Conservation (phyloP, 2,888 invertebrate species). For the Brachynemurus nebulosus region DNA sequence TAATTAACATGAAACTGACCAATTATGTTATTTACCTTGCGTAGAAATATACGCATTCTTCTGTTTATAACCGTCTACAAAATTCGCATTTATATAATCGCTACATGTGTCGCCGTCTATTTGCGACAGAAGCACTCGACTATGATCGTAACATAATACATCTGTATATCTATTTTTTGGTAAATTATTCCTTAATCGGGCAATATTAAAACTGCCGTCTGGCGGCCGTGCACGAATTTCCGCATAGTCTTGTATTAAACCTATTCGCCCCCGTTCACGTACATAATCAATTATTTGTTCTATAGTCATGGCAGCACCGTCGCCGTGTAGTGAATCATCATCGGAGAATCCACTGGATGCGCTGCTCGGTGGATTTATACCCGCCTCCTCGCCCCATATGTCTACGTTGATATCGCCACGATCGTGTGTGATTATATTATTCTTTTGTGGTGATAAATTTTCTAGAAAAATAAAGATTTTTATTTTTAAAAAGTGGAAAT, state of each 20-base stretch:
- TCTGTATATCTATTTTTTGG: slow-evolving; percentile 88
- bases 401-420: slow-evolving; percentile 26
- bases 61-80: slow-evolving; percentile 95
- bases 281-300: slow-evolving; percentile 64
- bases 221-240: slow-evolving; percentile 75
- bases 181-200: slow-evolving; percentile 63
- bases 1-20: too few species aligned
- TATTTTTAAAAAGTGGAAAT: not conserved
- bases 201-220: slow-evolving; percentile 75
- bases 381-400: slow-evolving; percentile 36
- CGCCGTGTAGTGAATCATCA: slow-evolving; percentile 71
- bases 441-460: slow-evolving; percentile 3
- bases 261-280: slow-evolving; percentile 61
- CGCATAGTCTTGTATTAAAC: slow-evolving; percentile 75
- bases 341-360: slow-evolving; percentile 77
- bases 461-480: not conserved
- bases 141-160: slow-evolving; percentile 92
- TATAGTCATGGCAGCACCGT: slow-evolving; percentile 52
- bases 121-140: slow-evolving; percentile 72
- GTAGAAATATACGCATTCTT: slow-evolving; percentile 96
- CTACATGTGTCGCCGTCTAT: slow-evolving; percentile 60
- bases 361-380: slow-evolving; percentile 53
- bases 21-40: slow-evolving; percentile 64
- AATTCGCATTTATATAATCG: slow-evolving; percentile 97
- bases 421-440: slow-evolving; percentile 4